Evolutionary conservation across 2,113 vertebrate genomes (phyloP).

Genomic region (Hyla sarda): DNA sequence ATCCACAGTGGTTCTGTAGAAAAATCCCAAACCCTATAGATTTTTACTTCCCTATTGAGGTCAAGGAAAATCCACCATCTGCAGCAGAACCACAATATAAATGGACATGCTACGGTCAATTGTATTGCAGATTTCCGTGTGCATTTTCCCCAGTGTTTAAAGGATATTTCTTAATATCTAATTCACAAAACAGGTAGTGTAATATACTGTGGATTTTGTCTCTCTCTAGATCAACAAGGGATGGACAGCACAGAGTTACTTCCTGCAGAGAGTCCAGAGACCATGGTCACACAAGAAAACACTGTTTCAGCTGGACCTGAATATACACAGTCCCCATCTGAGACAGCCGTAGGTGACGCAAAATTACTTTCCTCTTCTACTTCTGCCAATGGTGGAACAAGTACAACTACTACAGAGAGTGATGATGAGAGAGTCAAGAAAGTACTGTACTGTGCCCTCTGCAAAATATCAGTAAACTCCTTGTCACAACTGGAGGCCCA

Average conservation of each 20-base stretch:
- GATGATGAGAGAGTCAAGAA: conserved; percentile 91
- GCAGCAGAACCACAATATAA: too few species aligned
- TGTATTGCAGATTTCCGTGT: too few species aligned
- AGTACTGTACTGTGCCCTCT: conserved; percentile 88
- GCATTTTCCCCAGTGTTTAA: too few species aligned
- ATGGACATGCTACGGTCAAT: too few species aligned
- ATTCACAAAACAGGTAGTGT: too few species aligned
- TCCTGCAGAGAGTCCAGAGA: conserved; percentile 27
- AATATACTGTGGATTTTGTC: background rate
- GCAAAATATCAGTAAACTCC: conserved; percentile 93
- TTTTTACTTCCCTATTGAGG: too few species aligned
- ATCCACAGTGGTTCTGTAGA: too few species aligned
- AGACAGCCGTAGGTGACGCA: background rate
- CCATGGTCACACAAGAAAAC: conserved; percentile 28
- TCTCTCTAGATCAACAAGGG: conserved; percentile 36
- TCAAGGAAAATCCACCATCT: too few species aligned
- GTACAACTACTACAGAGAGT: conserved; percentile 69
- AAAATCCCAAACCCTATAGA: too few species aligned
- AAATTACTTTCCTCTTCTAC: conserved; percentile 51
- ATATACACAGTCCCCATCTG: conserved; percentile 2
- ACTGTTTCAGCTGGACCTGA: background rate
- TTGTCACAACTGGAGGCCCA: conserved; percentile 93
- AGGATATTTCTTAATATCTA: too few species aligned
- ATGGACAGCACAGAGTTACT: conserved; percentile 26
- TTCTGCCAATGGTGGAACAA: conserved; percentile 61